A percentile compares a stretch with the other conserved stretches of the same genome.
Evolutionary conservation across 2,888 invertebrate genomes (phyloP).

Genomic region (Rotaria magnacalcarata): DNA sequence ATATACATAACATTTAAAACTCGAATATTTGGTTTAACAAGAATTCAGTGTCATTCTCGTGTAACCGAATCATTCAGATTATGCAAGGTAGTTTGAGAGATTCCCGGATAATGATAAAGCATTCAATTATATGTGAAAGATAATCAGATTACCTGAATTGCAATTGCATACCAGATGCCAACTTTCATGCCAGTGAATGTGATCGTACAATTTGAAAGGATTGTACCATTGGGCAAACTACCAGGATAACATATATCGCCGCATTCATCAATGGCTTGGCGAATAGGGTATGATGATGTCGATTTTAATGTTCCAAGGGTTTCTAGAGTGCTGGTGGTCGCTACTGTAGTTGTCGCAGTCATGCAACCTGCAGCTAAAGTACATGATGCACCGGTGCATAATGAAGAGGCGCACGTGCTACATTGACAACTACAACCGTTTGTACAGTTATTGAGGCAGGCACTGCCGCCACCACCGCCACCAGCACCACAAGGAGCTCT

Average conservation of each 20-base stretch:
- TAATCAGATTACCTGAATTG: background rate
- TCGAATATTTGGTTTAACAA: too few relatives aligned
- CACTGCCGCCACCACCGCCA: too few relatives aligned
- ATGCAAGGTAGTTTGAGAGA: too few relatives aligned
- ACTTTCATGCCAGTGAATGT: background rate
- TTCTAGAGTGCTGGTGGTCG: background rate
- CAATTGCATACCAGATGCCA: background rate
- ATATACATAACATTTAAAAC: too few relatives aligned
- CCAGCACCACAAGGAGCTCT: background rate
- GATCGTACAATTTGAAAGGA: background rate
- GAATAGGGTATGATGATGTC: background rate
- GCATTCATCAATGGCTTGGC: background rate
- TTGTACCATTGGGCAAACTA: background rate
- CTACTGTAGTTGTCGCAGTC: too few relatives aligned
- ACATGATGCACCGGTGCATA: background rate
- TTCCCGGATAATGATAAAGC: too few relatives aligned
- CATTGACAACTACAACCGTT: background rate
- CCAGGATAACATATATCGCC: background rate
- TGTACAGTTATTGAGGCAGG: rapidly evolving
- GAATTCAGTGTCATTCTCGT: too few relatives aligned
- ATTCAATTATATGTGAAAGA: background rate
- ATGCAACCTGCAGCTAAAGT: background rate
- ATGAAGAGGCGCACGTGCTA: background rate
- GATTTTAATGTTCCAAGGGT: background rate
- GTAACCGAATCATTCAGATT: too few relatives aligned